Evolutionary conservation across 1,140 invertebrate species (phyloP).

Genomic region (Apis cerana): DNA sequence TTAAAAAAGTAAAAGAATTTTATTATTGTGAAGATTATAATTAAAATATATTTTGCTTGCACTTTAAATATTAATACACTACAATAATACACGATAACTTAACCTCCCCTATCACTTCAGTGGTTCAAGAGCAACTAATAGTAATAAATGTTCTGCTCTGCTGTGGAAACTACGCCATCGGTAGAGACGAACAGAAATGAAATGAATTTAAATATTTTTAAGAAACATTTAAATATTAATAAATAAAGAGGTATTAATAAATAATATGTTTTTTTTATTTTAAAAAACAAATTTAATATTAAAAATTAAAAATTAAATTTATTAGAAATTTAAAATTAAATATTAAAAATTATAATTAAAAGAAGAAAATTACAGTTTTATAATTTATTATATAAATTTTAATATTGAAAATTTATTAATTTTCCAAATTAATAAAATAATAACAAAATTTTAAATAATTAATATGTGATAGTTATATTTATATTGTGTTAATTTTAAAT

Average conservation of each 20-base stretch:
- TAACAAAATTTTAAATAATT: too few species aligned
- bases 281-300: not conserved
- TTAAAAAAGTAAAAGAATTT: not conserved
- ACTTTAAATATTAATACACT: not conserved
- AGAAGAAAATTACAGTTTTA: not conserved
- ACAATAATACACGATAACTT: not conserved
- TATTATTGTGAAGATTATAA: not conserved
- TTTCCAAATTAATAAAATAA: not conserved
- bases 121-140: slow-evolving; percentile 10
- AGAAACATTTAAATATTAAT: not conserved
- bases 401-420: not conserved
- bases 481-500: too few species aligned
- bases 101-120: not conserved
- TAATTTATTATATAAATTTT: not conserved
- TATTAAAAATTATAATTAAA: not conserved
- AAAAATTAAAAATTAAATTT: not conserved
- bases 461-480: too few species aligned
- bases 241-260: not conserved
- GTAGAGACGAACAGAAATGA: not conserved
- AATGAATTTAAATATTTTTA: not conserved
- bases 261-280: not conserved
- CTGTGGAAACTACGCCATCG: not conserved
- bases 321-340: not conserved
- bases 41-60: not conserved
- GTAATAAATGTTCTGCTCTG: not conserved